phyloP scores from a whole-genome alignment of 2,797 vertebrate genomes.

The Eremophila alpestris region DNA sequence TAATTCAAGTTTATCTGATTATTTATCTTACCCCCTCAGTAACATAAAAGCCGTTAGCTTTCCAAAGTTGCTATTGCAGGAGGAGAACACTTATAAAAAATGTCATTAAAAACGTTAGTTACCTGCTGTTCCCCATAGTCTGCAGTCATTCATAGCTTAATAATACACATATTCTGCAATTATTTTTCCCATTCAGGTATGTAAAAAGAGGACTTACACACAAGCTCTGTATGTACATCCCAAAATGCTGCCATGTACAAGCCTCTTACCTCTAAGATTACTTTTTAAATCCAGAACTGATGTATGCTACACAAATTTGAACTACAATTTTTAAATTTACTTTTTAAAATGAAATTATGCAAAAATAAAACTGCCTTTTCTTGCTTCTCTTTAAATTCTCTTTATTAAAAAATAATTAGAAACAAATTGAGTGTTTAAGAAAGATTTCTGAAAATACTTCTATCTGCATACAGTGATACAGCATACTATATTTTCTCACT shows the following conservation, averaged over 20 bases:
- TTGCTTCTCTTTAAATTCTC: not conserved
- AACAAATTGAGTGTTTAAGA: not conserved
- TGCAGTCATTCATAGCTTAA: not conserved
- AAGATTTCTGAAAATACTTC: not conserved
- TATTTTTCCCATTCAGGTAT: not conserved
- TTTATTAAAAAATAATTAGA: not conserved
- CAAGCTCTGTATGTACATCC: not conserved
- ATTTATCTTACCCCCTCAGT: not conserved
- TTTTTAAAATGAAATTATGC: not conserved
- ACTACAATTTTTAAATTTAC: not conserved
- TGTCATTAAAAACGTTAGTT: not conserved
- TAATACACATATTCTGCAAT: not conserved
- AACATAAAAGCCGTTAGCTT: not conserved
- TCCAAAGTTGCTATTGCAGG: not conserved
- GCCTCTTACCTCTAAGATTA: not conserved
- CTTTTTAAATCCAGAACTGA: not conserved
- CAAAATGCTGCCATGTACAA: not conserved
- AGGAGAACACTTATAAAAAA: not conserved
- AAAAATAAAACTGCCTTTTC: not conserved
- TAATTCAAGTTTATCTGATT: not conserved
- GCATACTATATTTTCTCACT: not conserved
- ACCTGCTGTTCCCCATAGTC: not conserved
- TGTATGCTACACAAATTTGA: not conserved
- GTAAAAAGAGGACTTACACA: not conserved
- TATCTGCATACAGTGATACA: not conserved